A percentile compares a stretch with the other conserved stretches of the same genome.
Conservation (phyloP, 2,113 vertebrate species). For the Labrus mixtus region DNA sequence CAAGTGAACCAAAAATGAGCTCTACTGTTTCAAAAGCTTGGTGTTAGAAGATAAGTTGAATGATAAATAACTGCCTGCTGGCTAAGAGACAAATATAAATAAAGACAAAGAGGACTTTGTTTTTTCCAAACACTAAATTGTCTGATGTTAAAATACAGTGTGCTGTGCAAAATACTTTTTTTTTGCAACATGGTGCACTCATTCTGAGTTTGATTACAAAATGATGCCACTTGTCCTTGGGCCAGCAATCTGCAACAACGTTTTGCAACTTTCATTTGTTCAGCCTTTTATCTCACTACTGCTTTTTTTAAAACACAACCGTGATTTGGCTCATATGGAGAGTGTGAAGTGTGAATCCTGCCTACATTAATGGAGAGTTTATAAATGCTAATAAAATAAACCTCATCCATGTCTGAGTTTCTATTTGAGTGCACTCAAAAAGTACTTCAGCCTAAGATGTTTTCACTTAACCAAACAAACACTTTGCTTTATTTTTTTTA, state of each 20-base stretch:
- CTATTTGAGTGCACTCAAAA: neutral
- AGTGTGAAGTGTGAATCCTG: neutral
- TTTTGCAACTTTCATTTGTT: neutral
- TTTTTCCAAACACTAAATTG: neutral
- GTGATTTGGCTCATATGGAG: neutral
- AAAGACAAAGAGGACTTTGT: constrained; percentile 12
- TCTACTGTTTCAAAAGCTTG: constrained; percentile 22
- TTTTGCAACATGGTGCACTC: neutral
- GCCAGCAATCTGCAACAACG: neutral
- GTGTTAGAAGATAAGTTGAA: constrained; percentile 17
- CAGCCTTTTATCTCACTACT: neutral
- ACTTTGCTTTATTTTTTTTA: neutral
- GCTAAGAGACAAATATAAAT: neutral
- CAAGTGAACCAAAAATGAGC: constrained; percentile 18
- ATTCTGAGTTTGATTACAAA: neutral
- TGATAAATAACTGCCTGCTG: constrained; percentile 4
- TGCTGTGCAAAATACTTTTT: neutral
- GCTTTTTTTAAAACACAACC: neutral
- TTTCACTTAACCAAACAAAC: too few species aligned
- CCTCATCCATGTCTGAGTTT: neutral
- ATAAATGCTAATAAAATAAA: neutral
- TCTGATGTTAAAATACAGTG: neutral
- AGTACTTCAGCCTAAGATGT: neutral
- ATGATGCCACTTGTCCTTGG: neutral
- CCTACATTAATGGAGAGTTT: neutral